Percentiles rank a stretch among this genome's conserved stretches.
Conservation (phyloP, 2,113 vertebrate genomes). For the Paramormyrops kingsleyae region DNA sequence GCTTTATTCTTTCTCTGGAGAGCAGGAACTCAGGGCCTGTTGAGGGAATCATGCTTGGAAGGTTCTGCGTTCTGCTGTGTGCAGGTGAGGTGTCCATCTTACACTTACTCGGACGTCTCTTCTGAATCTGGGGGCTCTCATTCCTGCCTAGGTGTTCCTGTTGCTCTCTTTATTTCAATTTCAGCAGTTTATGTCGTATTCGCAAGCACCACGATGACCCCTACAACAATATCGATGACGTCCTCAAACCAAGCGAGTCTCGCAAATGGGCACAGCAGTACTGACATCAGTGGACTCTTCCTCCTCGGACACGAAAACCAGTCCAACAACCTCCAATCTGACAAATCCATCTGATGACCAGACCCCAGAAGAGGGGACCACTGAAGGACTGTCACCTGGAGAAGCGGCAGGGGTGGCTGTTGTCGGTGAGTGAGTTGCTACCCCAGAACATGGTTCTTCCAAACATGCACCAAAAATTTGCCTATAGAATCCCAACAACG, state of each 20-base stretch:
- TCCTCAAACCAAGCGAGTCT: neutral
- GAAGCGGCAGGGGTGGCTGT: conserved; percentile 46
- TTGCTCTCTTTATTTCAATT: neutral
- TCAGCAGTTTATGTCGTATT: neutral
- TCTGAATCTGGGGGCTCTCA: neutral
- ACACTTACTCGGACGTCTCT: neutral
- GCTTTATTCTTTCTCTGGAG: neutral
- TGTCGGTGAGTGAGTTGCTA: conserved; percentile 41
- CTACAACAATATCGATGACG: too few species aligned
- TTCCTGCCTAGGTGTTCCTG: neutral
- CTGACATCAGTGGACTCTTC: neutral
- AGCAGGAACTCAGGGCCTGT: neutral
- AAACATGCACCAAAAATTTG: neutral
- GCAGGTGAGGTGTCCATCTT: neutral
- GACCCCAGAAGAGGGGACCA: neutral
- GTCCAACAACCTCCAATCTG: neutral
- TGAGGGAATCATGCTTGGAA: neutral
- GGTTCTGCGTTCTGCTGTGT: neutral
- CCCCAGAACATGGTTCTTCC: neutral
- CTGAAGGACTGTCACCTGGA: conserved; percentile 35
- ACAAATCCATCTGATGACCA: neutral
- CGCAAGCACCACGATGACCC: neutral
- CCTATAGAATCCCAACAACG: neutral
- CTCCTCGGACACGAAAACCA: neutral
- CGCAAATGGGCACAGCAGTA: neutral